Base-by-base conservation (phyloP, 2,797 vertebrate species). In the Perodicticus potto region DNA sequence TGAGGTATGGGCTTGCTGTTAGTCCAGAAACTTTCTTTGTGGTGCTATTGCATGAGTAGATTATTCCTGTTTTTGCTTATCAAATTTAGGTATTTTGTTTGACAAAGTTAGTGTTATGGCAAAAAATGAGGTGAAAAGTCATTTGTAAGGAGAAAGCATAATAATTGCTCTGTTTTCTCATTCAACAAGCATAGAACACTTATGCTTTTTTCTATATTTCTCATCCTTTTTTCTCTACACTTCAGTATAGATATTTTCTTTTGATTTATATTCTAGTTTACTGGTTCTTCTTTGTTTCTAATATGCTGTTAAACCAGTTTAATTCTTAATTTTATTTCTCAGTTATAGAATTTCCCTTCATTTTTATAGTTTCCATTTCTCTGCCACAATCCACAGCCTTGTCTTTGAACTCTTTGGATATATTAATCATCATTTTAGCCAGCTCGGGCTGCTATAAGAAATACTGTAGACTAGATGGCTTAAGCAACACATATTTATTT, bases 71-170 rank as follows among this genome's bases (percentile, higher is more conserved):
- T 89, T 86, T 76, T 86, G 34, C n/a, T 95, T 77, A 40, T 25
- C 11, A 67, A 69, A 81, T 70, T 45, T 84, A 77, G 23, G 13
- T 57, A 4, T 63, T 76, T 89, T 94, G 23, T 95, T 84, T 85
- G 32, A 49, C 87, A 90, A 96, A 76, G 12, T 65, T 45, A 86
- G 14, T 72, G 32, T 25, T 69, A 45, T 70, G 29, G 19, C 11
- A 93, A 74, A 67, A 76, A 90, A 94, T 92, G 55, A 80, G 63
- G 13, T 89, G 32, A 70, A 69, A 91, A 72, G 5, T 65, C n/a
- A 53, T 65, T 93, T 73, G 34, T 49, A 55, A 81, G 57, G 22
- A 93, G 34, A 69, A 89, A 82, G 22, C 63, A 53, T 40, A 73
- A 7, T 37, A 67, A 6, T 93, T 95, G 49, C 27, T 73, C 34